phyloP scores from a whole-genome alignment of 2,888 invertebrate genomes.

The Junonia oenone region DNA sequence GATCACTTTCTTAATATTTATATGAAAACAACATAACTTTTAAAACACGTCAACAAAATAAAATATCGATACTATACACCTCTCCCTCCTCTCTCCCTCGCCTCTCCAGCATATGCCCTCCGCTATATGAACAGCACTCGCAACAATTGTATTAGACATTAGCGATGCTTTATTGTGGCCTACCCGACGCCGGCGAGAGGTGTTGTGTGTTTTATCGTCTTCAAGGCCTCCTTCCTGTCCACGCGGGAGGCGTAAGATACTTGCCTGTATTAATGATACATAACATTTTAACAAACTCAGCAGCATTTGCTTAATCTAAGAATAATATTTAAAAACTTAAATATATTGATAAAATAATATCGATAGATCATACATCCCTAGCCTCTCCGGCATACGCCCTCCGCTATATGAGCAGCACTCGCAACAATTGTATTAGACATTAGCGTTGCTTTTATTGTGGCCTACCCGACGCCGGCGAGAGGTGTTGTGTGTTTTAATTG shows the following conservation, averaged over 20 bases:
- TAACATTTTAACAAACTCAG: no score
- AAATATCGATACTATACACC: constrained; percentile 26
- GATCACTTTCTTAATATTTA: no score
- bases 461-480: constrained; percentile 26
- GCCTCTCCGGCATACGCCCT: constrained; percentile 38
- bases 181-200: constrained; percentile 26
- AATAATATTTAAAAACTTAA: no score
- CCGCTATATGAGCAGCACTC: constrained; percentile 50
- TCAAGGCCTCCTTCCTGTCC: constrained; percentile 8
- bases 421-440: constrained; percentile 64
- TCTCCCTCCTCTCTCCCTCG: no score
- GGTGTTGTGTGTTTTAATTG: constrained; percentile 31
- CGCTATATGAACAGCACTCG: constrained; percentile 50
- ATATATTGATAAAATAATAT: no score
- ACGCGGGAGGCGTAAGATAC: no score
- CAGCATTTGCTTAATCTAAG: no score
- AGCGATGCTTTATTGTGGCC: constrained; percentile 43
- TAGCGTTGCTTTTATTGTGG: constrained; percentile 41
- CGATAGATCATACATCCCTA: constrained; percentile 23
- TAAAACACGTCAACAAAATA: no score
- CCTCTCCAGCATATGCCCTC: constrained; percentile 39
- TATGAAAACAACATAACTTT: no score
- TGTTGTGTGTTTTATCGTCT: constrained; percentile 31
- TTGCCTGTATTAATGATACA: no score
- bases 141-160: constrained; percentile 64